Evolutionary conservation across 2,113 vertebrate species (phyloP).

Genomic region (Scomber japonicus): DNA sequence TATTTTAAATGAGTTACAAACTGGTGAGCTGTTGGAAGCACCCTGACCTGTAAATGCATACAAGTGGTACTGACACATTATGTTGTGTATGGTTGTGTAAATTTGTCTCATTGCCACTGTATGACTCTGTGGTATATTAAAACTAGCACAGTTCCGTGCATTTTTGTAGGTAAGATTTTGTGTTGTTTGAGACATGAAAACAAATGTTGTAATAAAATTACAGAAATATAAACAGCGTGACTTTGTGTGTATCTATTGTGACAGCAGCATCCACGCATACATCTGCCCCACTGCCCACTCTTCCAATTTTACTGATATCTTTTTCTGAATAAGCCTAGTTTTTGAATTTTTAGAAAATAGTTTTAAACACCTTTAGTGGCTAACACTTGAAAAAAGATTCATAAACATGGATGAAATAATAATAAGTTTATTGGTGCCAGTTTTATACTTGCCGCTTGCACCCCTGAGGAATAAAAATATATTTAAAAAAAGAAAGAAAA

Average conservation of each 20-base stretch:
- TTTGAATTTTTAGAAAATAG: no score
- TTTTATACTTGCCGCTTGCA: no score
- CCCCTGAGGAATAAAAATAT: no score
- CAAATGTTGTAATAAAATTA: slow-evolving; percentile 73
- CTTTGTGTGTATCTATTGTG: not conserved
- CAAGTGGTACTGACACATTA: slow-evolving; percentile 32
- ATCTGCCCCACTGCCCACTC: not conserved
- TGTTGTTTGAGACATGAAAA: slow-evolving; percentile 60
- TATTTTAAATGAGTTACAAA: not conserved
- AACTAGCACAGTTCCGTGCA: slow-evolving; percentile 58
- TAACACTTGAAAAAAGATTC: no score
- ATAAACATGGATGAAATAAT: no score
- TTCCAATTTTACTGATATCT: no score
- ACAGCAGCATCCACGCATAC: not conserved
- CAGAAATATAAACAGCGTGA: slow-evolving; percentile 19
- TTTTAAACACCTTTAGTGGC: no score
- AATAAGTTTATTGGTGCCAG: no score
- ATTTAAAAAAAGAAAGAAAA: no score
- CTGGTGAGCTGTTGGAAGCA: slow-evolving; percentile 23
- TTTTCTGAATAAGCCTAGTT: no score
- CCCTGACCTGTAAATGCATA: slow-evolving; percentile 43
- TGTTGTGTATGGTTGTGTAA: slow-evolving; percentile 48
- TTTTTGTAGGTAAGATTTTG: slow-evolving; percentile 64
- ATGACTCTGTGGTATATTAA: slow-evolving; percentile 47
- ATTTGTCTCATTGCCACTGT: slow-evolving; percentile 56